Base-by-base conservation (phyloP, 2,888 invertebrate genomes). In the Orthosia incerta region DNA sequence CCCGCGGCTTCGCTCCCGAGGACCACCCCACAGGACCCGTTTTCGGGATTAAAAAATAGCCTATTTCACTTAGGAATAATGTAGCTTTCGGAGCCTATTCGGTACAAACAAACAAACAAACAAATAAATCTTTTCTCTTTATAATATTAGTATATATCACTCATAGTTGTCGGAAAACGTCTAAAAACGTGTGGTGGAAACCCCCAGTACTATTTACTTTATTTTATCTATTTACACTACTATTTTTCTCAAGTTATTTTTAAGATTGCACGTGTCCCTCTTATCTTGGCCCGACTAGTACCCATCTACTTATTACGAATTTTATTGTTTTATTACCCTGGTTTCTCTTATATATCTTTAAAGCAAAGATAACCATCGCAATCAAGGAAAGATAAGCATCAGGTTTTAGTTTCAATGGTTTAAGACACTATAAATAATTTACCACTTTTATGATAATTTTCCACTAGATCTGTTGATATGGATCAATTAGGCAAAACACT, bases 371-470 rank as follows among this genome's bases (percentile, higher is more conserved):
- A 53, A 69, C 16, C 15, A 76, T 76, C 61, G 31, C 26, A 61
- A 75, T 75, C 31, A 68, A 56, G 12, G 11, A 46, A 45, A 57
- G 75, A 68, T 75, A 76, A 51, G 57, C n/a, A 31, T 46, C 64
- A 18, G 23, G 13, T 1, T 59, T 53, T n/a, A 4, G 23, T 68
- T 68, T 15, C 23, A n/a, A 45, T 45, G 23, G 5, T 62, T 53
- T 45, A 16, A 31, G 15, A 18, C 0, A n/a, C 11, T 51, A 39
- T 55, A 31, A n/a, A 53, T 74, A 53, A 16, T 13, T 64, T 39
- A 31, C n/a, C n/a, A 18, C 13, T 48, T 4, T 5, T 57, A 39
- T 12, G 60, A n/a, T 55, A 11, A 46, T 26, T 23, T 18, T 57
- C n/a, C 13, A 55, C 4, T 20, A 11, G 20, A 20, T 62, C 57